Conservation (phyloP, 2,113 vertebrate genomes). For the Nothocercus julius region DNA sequence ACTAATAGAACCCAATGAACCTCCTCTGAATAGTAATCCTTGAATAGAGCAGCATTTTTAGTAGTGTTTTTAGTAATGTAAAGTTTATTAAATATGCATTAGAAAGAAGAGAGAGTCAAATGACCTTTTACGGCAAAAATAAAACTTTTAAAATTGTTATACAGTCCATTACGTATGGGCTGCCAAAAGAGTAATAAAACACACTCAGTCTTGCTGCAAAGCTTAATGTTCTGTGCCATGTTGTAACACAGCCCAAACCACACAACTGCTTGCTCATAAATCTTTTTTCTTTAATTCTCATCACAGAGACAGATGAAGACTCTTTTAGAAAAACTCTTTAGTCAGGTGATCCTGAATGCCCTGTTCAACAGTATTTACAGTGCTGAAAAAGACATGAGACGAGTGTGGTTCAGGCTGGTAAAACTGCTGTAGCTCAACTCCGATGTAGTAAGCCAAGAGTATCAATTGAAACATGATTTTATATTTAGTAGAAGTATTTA, state of each 20-base stretch:
- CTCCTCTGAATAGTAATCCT: slow-evolving; percentile 18
- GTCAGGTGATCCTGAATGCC: background rate
- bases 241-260: background rate
- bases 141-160: background rate
- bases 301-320: background rate
- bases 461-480: background rate
- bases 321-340: background rate
- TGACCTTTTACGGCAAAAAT: background rate
- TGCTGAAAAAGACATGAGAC: background rate
- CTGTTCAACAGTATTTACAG: accelerated
- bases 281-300: background rate
- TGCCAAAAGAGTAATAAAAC: slow-evolving; percentile 11
- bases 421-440: too few relatives aligned
- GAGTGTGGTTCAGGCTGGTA: background rate
- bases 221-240: slow-evolving; percentile 24
- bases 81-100: slow-evolving; percentile 24
- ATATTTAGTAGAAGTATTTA: background rate
- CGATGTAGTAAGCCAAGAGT: background rate
- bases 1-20: slow-evolving; percentile 32
- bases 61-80: background rate
- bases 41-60: background rate
- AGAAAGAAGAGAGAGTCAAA: background rate
- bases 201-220: background rate
- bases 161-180: background rate
- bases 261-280: background rate